Percentiles rank a stretch among this genome's conserved stretches.
phyloP scores from a whole-genome alignment of 2,888 invertebrate species.

The Imbricaverruca yamaguchii region DNA sequence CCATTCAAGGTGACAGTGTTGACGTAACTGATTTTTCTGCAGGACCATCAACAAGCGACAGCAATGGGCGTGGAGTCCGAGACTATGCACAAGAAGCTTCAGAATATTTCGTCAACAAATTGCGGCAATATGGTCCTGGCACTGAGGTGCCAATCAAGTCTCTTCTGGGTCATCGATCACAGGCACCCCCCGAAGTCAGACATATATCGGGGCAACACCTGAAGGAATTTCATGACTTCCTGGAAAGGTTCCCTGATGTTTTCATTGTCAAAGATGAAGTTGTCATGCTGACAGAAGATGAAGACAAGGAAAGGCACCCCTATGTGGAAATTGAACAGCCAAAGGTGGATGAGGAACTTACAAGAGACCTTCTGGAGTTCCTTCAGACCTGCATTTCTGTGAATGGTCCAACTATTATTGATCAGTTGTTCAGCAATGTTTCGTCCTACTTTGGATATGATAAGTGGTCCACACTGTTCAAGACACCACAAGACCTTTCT shows the following conservation, averaged over 20 bases:
- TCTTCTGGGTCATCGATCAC: conserved; percentile 89
- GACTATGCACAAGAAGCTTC: conserved; percentile 95
- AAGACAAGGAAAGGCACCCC: conserved; percentile 37
- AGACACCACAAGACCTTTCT: conserved; percentile 78
- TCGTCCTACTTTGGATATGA: conserved; percentile 68
- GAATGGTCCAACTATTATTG: conserved; percentile 68
- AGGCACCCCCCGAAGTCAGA: conserved; percentile 92
- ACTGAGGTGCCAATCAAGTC: conserved; percentile 96
- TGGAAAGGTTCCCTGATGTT: conserved; percentile 70
- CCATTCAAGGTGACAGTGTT: conserved; percentile 73
- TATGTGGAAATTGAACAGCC: conserved; percentile 61
- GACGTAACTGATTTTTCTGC: conserved; percentile 36
- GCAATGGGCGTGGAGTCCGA: conserved; percentile 48
- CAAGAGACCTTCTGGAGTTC: conserved; percentile 63
- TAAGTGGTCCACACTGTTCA: conserved; percentile 56
- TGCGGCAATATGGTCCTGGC: conserved; percentile 88
- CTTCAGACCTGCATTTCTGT: conserved; percentile 62
- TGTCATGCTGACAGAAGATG: conserved; percentile 61
- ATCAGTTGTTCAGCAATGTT: conserved; percentile 69
- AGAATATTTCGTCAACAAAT: conserved; percentile 91
- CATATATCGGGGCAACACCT: conserved; percentile 92
- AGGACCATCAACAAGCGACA: conserved; percentile 30
- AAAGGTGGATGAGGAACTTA: conserved; percentile 75
- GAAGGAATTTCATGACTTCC: conserved; percentile 86
- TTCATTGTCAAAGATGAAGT: conserved; percentile 76